Conservation (phyloP, 2,888 invertebrate genomes). For the Chaetoderma sp. region DNA sequence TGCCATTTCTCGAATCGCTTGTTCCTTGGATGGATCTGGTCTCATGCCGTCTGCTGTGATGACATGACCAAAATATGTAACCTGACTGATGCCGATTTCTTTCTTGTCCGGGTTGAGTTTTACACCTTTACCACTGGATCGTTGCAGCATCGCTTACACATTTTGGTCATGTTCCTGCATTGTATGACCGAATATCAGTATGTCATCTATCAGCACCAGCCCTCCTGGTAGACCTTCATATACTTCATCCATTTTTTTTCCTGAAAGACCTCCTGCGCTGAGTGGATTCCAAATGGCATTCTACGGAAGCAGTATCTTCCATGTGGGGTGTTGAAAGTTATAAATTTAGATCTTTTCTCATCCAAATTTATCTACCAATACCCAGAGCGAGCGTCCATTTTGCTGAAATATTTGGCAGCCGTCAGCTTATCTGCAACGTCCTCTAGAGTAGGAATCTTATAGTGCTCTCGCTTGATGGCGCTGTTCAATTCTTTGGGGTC, state of each 20-base stretch:
- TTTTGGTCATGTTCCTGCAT: conserved; percentile 1
- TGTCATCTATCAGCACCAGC: not conserved
- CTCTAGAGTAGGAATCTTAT: conserved; percentile 22
- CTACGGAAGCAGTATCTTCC: not conserved
- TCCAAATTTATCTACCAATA: conserved; percentile 28
- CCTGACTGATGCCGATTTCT: not conserved
- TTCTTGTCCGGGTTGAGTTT: conserved; percentile 16
- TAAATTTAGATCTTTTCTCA: conserved; percentile 3
- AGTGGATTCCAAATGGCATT: not conserved
- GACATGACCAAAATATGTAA: conserved; percentile 28
- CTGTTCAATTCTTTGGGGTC: conserved; percentile 8
- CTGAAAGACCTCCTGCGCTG: conserved; percentile 10
- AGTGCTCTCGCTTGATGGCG: conserved; percentile 18
- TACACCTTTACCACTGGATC: not conserved
- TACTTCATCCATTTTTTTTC: conserved; percentile 9
- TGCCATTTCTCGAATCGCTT: conserved; percentile 22
- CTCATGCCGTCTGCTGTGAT: conserved; percentile 20
- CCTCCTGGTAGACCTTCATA: conserved; percentile 12
- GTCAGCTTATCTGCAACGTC: conserved; percentile 22
- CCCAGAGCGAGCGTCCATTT: conserved; percentile 27
- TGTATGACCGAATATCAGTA: conserved; percentile 4
- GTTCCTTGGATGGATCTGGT: conserved; percentile 29
- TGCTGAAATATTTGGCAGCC: conserved; percentile 22
- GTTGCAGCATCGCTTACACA: conserved; percentile 5
- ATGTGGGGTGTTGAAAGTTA: conserved; percentile 20